These are phyloP conservation scores for Drosophila nannoptera DNA, from an alignment of 1,140 invertebrate species.

Conservation along the genomic window DNA sequence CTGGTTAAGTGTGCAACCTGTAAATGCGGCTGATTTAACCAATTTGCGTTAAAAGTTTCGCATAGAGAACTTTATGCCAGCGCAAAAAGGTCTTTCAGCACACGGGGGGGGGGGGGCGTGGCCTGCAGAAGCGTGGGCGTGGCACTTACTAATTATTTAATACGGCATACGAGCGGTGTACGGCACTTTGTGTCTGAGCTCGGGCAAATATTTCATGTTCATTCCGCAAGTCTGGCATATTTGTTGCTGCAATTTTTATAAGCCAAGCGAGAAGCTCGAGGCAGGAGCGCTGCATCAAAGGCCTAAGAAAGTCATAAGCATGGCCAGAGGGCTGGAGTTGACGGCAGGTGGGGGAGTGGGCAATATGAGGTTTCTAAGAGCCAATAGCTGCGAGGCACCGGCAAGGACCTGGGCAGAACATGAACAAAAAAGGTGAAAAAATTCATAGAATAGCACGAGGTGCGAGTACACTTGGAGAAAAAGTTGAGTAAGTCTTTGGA, in stretches of 20 bases:
- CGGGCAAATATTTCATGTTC: background rate
- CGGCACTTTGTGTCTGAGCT: slow-evolving; percentile 13
- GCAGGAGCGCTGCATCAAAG: slow-evolving; percentile 32
- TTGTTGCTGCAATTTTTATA: slow-evolving; percentile 59
- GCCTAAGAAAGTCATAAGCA: slow-evolving; percentile 11
- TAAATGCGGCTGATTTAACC: slow-evolving; percentile 63
- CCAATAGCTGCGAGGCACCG: slow-evolving; percentile 57
- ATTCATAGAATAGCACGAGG: slow-evolving; percentile 50
- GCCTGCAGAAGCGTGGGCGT: background rate
- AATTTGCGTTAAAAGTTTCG: slow-evolving; percentile 44
- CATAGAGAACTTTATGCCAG: background rate
- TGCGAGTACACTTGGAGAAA: background rate
- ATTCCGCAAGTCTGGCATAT: slow-evolving; percentile 25
- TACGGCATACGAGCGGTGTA: slow-evolving; percentile 9
- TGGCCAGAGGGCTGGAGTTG: background rate
- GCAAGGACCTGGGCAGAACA: slow-evolving; percentile 26
- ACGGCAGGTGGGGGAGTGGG: background rate
- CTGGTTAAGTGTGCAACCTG: slow-evolving; percentile 65
- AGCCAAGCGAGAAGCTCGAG: slow-evolving; percentile 30
- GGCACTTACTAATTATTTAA: slow-evolving; percentile 47
- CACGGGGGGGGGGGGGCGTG: no score
- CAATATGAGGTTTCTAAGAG: slow-evolving; percentile 11
- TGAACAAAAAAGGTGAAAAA: slow-evolving; percentile 41
- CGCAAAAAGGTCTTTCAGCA: background rate
- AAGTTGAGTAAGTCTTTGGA: no score